These are phyloP conservation scores for Anhinga anhinga DNA, from an alignment of 2,113 vertebrate species.

Conservation along the genomic window DNA sequence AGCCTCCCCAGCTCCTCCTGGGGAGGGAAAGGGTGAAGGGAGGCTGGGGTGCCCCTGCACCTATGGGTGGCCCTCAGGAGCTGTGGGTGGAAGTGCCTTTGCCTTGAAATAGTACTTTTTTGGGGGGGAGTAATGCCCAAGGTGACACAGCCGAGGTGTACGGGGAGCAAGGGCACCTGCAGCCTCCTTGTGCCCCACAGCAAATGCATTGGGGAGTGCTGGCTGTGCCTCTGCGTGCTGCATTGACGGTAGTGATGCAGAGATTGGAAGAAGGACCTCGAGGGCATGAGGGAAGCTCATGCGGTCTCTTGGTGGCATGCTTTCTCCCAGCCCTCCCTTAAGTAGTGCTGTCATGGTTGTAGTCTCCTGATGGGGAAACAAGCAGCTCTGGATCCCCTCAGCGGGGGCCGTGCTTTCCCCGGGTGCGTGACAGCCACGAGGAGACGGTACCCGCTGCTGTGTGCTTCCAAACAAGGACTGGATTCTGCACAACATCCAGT, in stretches of 20 bases:
- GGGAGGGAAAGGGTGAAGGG: not conserved
- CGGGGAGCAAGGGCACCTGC: fast-evolving
- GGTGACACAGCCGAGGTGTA: not conserved
- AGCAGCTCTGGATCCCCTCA: not conserved
- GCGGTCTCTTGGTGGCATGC: fast-evolving
- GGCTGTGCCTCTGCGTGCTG: not conserved
- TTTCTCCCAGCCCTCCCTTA: not conserved
- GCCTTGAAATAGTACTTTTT: not conserved
- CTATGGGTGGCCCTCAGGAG: fast-evolving
- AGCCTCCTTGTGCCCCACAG: fast-evolving
- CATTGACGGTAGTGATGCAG: fast-evolving
- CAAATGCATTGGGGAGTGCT: fast-evolving
- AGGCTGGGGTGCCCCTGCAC: not conserved
- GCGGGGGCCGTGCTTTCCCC: fast-evolving
- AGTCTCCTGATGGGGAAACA: no score
- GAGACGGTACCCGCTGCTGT: fast-evolving
- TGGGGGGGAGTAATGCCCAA: no score
- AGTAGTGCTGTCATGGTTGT: no score
- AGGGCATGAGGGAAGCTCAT: fast-evolving
- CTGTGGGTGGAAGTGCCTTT: no score
- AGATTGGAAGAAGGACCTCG: fast-evolving
- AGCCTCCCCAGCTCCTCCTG: not conserved
- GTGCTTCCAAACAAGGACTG: not conserved
- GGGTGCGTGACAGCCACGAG: not conserved
- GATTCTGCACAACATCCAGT: not conserved